Conservation (phyloP, 1,140 invertebrate species). For the Pararge aegeria region DNA sequence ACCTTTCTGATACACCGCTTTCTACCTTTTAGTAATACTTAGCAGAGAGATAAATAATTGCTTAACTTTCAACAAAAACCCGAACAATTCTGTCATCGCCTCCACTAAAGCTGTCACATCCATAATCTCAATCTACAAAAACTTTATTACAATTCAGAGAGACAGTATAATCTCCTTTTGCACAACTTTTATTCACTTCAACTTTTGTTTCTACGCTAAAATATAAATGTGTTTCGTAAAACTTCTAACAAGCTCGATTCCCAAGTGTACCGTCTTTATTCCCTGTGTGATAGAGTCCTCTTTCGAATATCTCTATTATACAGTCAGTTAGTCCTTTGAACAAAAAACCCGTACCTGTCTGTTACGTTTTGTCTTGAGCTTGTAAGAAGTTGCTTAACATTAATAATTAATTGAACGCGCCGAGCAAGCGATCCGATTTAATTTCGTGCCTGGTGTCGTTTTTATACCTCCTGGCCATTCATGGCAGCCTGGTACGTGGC, state of each 20-base stretch:
- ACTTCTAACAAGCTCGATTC: constrained; percentile 9
- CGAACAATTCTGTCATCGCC: background rate
- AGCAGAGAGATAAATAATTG: background rate
- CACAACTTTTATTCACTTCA: constrained; percentile 31
- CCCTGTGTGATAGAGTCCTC: background rate
- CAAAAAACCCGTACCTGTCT: constrained; percentile 20
- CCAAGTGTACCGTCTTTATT: background rate
- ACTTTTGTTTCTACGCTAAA: constrained; percentile 28
- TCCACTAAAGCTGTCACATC: background rate
- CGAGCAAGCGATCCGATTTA: constrained; percentile 10
- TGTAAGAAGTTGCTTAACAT: constrained; percentile 22
- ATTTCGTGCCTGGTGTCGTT: background rate
- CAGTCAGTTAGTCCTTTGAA: constrained; percentile 11
- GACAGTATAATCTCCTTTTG: constrained; percentile 21
- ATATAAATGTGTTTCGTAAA: constrained; percentile 29
- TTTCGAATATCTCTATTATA: background rate
- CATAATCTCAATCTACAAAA: constrained; percentile 13
- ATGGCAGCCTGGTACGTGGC: background rate
- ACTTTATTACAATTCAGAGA: constrained; percentile 19
- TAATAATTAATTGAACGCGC: constrained; percentile 27
- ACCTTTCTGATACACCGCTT: too few relatives aligned
- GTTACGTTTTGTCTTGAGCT: constrained; percentile 23
- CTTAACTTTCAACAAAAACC: background rate
- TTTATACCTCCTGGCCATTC: background rate
- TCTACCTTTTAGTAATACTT: too few relatives aligned